These are phyloP conservation scores for Caenorhabditis inopinata DNA, from an alignment of 1,140 invertebrate genomes.

Conservation along the genomic window DNA sequence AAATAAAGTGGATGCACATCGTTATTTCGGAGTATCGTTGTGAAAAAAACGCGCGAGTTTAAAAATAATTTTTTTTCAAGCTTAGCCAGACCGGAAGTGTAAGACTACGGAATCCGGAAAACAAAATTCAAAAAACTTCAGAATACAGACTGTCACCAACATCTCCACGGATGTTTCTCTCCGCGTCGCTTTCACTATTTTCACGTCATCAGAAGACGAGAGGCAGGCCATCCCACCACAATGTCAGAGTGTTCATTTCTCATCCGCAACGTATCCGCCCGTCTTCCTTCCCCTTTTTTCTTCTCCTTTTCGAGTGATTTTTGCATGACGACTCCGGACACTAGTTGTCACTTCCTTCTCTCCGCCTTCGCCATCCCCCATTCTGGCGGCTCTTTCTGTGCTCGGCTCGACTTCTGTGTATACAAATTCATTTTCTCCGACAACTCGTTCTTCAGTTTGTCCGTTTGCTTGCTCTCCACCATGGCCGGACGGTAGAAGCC, in stretches of 20 bases:
- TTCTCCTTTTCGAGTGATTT: neutral
- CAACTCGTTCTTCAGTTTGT: neutral
- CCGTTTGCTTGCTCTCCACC: neutral
- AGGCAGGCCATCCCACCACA: too few relatives aligned
- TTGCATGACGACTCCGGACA: conserved; percentile 22
- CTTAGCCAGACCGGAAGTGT: too few relatives aligned
- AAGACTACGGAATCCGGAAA: too few relatives aligned
- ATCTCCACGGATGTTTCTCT: too few relatives aligned
- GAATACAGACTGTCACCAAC: too few relatives aligned
- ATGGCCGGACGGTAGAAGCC: neutral
- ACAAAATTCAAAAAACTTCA: too few relatives aligned
- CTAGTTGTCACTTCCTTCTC: conserved; percentile 1
- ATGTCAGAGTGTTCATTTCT: neutral
- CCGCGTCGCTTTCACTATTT: too few relatives aligned
- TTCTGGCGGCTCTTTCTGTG: neutral
- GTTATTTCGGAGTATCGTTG: too few relatives aligned
- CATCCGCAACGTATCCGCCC: neutral
- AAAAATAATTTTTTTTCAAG: too few relatives aligned
- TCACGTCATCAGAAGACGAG: too few relatives aligned
- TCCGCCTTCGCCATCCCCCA: neutral
- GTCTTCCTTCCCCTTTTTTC: neutral
- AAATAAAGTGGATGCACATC: too few relatives aligned
- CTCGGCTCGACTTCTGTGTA: neutral
- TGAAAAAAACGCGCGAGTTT: too few relatives aligned
- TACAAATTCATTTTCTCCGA: conserved; percentile 15